phyloP scores from a whole-genome alignment of 23 tunicate genomes.

The Ascidia mentula region DNA sequence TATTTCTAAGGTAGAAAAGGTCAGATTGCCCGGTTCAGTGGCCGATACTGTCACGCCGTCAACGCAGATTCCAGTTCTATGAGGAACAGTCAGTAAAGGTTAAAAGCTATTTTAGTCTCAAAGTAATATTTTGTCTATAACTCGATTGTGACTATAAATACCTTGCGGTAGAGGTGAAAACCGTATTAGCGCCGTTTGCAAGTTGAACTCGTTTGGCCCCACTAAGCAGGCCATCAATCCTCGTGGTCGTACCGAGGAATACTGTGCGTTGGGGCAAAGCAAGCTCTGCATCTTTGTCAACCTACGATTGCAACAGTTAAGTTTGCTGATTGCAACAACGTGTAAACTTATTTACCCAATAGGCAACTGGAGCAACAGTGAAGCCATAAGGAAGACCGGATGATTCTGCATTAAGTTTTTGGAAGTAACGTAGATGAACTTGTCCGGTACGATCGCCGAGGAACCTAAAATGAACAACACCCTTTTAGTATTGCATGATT shows the following conservation, averaged over 20 bases:
- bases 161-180: constrained; percentile 25
- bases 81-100: background rate
- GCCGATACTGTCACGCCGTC: constrained; percentile 19
- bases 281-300: constrained; percentile 18
- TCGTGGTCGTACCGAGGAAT: constrained; percentile 17
- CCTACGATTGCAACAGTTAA: too few species aligned
- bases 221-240: constrained; percentile 4
- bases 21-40: constrained; percentile 14
- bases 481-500: background rate
- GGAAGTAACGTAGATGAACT: constrained; percentile 19
- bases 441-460: constrained; percentile 28
- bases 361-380: constrained; percentile 31
- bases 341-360: background rate
- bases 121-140: too few species aligned
- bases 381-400: constrained; percentile 7
- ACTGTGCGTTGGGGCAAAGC: constrained; percentile 17
- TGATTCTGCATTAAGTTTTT: constrained; percentile 1
- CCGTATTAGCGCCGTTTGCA: constrained; percentile 15
- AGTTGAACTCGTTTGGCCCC: constrained; percentile 28
- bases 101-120: background rate
- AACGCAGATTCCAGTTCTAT: constrained; percentile 21
- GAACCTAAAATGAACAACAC: background rate
- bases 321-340: background rate
- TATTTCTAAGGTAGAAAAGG: constrained; percentile 12
- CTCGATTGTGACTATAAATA: too few species aligned